Evolutionary conservation across 2,797 vertebrate species (phyloP).

Genomic region (Sebastolobus alascanus): DNA sequence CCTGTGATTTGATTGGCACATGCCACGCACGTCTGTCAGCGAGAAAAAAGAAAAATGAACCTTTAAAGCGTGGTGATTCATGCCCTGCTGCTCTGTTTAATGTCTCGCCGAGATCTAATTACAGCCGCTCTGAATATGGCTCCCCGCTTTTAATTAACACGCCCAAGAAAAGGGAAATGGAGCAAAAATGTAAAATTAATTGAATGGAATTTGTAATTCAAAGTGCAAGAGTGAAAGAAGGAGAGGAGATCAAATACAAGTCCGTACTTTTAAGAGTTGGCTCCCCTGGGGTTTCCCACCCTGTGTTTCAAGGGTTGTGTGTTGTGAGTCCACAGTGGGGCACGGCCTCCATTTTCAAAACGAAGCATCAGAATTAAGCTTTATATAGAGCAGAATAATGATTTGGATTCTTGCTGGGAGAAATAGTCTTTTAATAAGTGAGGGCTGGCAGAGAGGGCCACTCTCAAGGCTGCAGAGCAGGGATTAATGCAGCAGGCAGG

Average conservation of each 20-base stretch:
- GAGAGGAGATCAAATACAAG: conserved; percentile 30
- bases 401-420: conserved; percentile 32
- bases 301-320: conserved; percentile 50
- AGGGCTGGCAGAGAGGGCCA: conserved; percentile 9
- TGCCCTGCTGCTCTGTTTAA: conserved; percentile 50
- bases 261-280: conserved; percentile 22
- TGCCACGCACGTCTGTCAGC: conserved; percentile 19
- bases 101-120: conserved; percentile 57
- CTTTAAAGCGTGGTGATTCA: conserved; percentile 21
- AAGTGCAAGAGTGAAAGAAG: conserved; percentile 35
- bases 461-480: conserved; percentile 37
- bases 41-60: neutral
- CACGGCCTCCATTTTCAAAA: conserved; percentile 45
- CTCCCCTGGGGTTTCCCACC: conserved; percentile 36
- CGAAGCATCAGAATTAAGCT: conserved; percentile 21
- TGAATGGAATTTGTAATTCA: conserved; percentile 66
- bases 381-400: conserved; percentile 44
- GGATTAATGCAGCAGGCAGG: conserved; percentile 42
- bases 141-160: conserved; percentile 55
- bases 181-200: conserved; percentile 63
- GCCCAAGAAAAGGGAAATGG: conserved; percentile 49
- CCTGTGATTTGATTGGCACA: conserved; percentile 42
- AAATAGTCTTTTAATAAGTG: conserved; percentile 48
- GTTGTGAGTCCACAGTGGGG: conserved; percentile 32
- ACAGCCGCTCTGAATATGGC: conserved; percentile 35